Percentiles rank a stretch among this genome's conserved stretches.
Evolutionary conservation across 1,140 invertebrate genomes (phyloP).

Genomic region (Hydropsyche tenuis): DNA sequence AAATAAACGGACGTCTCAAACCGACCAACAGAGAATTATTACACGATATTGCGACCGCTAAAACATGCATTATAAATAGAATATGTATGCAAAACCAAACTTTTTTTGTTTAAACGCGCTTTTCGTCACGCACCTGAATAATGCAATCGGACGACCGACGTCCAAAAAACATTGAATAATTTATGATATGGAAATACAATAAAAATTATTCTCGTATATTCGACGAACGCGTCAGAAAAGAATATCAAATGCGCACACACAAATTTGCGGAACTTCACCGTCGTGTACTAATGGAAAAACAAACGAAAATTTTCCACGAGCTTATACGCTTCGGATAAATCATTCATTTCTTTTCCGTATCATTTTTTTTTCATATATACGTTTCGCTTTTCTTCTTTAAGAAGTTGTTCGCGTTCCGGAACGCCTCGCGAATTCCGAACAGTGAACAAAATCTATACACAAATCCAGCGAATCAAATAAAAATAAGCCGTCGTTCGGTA

Average conservation of each 20-base stretch:
- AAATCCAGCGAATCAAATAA: slow-evolving; percentile 33
- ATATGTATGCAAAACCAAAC: no score
- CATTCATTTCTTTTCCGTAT: slow-evolving; percentile 1
- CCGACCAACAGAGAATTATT: no score
- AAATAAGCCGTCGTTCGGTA: slow-evolving; percentile 27
- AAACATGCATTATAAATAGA: no score
- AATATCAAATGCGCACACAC: neutral
- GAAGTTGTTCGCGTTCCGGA: slow-evolving; percentile 6
- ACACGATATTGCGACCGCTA: no score
- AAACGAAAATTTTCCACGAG: neutral
- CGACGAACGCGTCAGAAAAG: neutral
- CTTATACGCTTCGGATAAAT: neutral
- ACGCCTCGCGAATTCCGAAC: neutral
- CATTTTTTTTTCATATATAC: neutral
- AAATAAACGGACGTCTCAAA: no score
- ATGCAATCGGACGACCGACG: no score
- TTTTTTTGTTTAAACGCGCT: no score
- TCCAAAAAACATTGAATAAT: slow-evolving; percentile 7
- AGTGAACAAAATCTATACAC: slow-evolving; percentile 21
- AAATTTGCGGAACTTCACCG: neutral
- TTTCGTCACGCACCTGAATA: no score
- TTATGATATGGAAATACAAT: slow-evolving; percentile 11
- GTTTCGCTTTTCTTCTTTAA: neutral
- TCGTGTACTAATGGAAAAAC: neutral
- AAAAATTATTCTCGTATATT: neutral